phyloP scores from a whole-genome alignment of 2,113 vertebrate genomes.

The Saguinus midas region DNA sequence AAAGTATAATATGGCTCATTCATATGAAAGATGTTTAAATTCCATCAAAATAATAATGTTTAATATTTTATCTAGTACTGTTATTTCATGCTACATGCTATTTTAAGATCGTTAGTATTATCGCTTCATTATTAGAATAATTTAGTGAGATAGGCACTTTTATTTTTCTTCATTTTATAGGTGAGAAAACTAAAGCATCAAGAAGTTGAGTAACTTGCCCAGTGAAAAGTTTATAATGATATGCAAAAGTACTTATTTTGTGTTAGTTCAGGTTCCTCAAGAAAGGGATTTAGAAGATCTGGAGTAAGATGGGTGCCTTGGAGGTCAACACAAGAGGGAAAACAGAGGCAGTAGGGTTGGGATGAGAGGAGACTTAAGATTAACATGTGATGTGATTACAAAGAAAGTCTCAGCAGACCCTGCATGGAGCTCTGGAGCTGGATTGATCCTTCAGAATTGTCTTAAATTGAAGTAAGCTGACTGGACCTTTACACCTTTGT shows the following conservation, averaged over 20 bases:
- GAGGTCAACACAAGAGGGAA: neutral
- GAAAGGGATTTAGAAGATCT: neutral
- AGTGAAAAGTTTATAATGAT: neutral
- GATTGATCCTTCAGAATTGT: neutral
- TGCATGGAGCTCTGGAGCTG: neutral
- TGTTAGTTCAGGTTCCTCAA: neutral
- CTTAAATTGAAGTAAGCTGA: neutral
- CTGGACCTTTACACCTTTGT: neutral
- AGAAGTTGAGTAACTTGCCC: neutral
- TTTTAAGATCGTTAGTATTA: slow-evolving; percentile 27
- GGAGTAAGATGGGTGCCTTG: neutral
- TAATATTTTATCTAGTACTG: neutral
- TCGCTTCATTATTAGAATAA: neutral
- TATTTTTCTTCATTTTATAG: slow-evolving; percentile 36
- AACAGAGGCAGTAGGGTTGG: neutral
- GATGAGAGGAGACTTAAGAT: neutral
- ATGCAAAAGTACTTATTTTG: neutral
- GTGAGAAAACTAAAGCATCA: neutral
- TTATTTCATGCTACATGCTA: neutral
- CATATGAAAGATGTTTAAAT: slow-evolving; percentile 12
- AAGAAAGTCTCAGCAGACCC: neutral
- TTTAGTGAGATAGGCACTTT: neutral
- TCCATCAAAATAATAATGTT: neutral
- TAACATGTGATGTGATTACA: neutral
- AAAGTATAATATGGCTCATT: neutral